Evolutionary conservation across 1,140 invertebrate genomes (phyloP).

Genomic region (Campoletis sonorensis): DNA sequence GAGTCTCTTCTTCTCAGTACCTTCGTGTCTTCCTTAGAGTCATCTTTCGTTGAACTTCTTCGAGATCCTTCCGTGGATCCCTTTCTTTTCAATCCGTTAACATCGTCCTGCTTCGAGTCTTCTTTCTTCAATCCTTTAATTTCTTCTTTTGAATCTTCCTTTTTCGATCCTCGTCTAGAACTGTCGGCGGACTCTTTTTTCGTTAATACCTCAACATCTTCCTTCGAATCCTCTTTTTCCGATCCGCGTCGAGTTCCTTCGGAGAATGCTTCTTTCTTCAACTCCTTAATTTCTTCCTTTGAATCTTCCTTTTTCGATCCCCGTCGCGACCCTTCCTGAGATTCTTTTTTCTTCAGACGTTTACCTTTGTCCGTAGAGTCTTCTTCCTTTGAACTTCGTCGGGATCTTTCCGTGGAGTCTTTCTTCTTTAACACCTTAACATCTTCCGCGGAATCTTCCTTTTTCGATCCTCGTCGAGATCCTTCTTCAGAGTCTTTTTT

Average conservation of each 20-base stretch:
- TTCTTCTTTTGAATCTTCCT: slow-evolving; percentile 52
- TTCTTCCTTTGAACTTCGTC: slow-evolving; percentile 14
- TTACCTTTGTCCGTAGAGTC: background rate
- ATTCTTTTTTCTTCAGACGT: no score
- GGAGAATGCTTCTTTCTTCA: no score
- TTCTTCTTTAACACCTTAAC: slow-evolving; percentile 42
- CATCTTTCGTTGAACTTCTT: slow-evolving; percentile 10
- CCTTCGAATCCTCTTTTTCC: slow-evolving; percentile 52
- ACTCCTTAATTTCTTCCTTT: no score
- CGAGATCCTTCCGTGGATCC: slow-evolving; percentile 32
- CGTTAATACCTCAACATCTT: slow-evolving; percentile 44
- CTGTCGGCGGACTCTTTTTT: background rate
- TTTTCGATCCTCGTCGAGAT: no score
- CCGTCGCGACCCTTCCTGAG: no score
- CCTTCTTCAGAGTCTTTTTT: no score
- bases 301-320: no score
- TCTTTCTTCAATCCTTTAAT: slow-evolving; percentile 44
- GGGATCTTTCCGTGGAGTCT: slow-evolving; percentile 40
- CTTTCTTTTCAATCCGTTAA: slow-evolving; percentile 33
- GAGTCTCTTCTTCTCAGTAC: background rate
- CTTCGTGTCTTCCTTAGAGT: slow-evolving; percentile 49
- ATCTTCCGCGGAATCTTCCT: no score
- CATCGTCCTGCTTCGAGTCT: slow-evolving; percentile 37
- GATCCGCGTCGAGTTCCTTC: slow-evolving; percentile 41
- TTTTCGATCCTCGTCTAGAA: slow-evolving; percentile 48